phyloP scores from a whole-genome alignment of 2,113 vertebrate genomes.

The Eonycteris spelaea region DNA sequence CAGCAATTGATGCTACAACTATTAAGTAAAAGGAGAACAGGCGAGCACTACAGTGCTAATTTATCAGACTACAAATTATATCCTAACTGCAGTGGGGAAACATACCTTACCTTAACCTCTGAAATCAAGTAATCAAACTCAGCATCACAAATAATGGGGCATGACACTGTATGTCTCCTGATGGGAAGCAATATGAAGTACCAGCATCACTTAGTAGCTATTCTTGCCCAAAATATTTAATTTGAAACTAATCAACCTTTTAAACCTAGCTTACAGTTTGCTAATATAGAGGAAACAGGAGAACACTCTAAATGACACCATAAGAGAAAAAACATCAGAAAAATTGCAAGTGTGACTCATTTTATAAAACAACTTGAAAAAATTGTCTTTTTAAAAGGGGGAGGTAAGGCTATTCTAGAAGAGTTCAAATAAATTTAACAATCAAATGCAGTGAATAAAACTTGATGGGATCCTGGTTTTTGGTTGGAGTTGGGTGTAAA shows the following conservation, averaged over 20 bases:
- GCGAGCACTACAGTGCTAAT: not conserved
- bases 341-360: constrained; percentile 26
- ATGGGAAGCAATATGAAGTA: not conserved
- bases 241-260: not conserved
- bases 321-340: not conserved
- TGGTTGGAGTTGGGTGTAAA: not conserved
- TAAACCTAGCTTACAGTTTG: constrained; percentile 36
- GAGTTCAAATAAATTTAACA: constrained; percentile 8
- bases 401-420: not conserved
- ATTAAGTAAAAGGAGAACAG: not conserved
- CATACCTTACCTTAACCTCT: not conserved
- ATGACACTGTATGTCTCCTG: not conserved
- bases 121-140: constrained; percentile 2
- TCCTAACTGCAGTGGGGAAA: not conserved
- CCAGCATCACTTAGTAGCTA: not conserved
- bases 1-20: not conserved
- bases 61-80: not conserved
- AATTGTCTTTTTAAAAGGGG: not conserved
- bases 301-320: not conserved
- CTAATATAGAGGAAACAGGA: not conserved
- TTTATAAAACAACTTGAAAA: constrained; percentile 10
- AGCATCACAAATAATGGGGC: not conserved
- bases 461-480: not conserved
- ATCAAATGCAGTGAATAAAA: not conserved
- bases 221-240: constrained; percentile 17